Conservation (phyloP, 2,113 vertebrate species). For the Nothocercus julius region DNA sequence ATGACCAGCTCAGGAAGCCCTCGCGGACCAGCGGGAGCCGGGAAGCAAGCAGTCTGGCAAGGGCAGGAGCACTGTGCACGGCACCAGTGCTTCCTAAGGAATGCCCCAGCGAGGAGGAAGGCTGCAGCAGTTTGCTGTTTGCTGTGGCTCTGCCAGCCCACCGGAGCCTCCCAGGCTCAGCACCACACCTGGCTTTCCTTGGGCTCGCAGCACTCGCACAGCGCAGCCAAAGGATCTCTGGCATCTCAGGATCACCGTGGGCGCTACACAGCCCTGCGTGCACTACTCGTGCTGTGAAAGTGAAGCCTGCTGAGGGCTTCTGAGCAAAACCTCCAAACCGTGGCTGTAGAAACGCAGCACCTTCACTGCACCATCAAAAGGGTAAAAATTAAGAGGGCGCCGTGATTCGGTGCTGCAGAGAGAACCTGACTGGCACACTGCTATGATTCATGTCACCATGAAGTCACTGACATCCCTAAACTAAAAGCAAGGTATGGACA, state of each 20-base stretch:
- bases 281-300: too few relatives aligned
- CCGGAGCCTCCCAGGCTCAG: not conserved
- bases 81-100: not conserved
- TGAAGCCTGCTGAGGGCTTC: too few relatives aligned
- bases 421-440: not conserved
- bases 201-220: not conserved
- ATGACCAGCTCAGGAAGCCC: not conserved
- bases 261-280: too few relatives aligned
- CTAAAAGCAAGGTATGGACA: not conserved
- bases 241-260: not conserved
- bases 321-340: not conserved
- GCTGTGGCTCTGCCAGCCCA: not conserved
- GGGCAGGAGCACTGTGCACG: not conserved
- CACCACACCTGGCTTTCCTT: not conserved
- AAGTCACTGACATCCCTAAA: not conserved
- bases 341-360: not conserved
- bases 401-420: not conserved
- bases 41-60: not conserved
- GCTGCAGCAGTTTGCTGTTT: not conserved
- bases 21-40: not conserved
- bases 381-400: not conserved
- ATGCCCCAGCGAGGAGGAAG: not conserved
- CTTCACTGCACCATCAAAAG: not conserved
- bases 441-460: not conserved
- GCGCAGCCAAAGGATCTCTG: not conserved